These are phyloP conservation scores for Vultur gryphus DNA, from an alignment of 2,797 vertebrate genomes.

Conservation along the genomic window DNA sequence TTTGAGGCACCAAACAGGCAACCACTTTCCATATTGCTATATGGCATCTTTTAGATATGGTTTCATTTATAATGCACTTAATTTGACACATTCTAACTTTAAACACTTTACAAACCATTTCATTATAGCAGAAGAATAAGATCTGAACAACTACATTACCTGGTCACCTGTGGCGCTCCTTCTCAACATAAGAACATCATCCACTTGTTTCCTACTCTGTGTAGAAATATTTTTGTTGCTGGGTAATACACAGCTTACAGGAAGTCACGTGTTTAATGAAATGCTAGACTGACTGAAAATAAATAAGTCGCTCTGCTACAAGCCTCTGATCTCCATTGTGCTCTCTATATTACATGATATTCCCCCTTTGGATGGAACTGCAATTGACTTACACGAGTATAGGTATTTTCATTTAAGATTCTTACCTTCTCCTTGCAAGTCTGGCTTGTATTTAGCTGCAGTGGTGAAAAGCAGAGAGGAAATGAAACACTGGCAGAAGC, in stretches of 20 bases:
- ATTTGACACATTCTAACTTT: neutral
- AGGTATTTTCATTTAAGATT: neutral
- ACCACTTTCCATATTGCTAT: neutral
- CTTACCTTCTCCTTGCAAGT: neutral
- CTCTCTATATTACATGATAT: neutral
- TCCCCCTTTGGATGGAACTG: neutral
- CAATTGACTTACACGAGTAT: neutral
- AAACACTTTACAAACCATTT: neutral
- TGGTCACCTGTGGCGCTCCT: neutral
- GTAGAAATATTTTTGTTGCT: neutral
- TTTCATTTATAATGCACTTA: neutral
- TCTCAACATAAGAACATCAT: neutral
- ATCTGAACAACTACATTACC: neutral
- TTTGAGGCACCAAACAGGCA: neutral
- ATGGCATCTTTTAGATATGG: neutral
- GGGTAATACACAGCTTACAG: neutral
- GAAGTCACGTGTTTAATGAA: accelerated
- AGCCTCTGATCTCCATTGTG: neutral
- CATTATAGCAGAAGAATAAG: neutral
- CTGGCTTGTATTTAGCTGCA: neutral
- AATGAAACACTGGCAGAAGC: neutral
- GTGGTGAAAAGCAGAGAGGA: neutral
- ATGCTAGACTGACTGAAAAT: neutral
- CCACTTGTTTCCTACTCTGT: neutral
- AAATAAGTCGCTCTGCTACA: neutral